These are phyloP conservation scores for Drepana falcataria DNA, from an alignment of 2,888 invertebrate genomes.

Conservation along the genomic window DNA sequence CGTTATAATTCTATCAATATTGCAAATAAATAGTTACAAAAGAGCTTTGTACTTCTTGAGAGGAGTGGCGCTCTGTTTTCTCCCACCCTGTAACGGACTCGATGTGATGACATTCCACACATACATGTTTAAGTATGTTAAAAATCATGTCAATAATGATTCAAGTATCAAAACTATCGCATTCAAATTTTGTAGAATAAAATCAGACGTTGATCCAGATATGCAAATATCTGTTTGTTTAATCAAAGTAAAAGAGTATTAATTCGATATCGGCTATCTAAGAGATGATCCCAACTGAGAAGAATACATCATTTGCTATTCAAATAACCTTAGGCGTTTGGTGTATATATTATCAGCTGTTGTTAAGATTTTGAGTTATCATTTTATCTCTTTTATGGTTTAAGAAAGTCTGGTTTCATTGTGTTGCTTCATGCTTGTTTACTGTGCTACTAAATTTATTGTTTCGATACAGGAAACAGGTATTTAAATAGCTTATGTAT, in stretches of 20 bases:
- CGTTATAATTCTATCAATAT: too few relatives aligned
- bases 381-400: not conserved
- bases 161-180: constrained; percentile 40
- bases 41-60: too few relatives aligned
- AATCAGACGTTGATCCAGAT: constrained; percentile 52
- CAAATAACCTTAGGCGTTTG: constrained; percentile 57
- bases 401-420: not conserved
- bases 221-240: constrained; percentile 74
- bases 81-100: too few relatives aligned
- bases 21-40: too few relatives aligned
- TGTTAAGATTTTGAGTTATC: constrained; percentile 16
- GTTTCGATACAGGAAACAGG: too few relatives aligned
- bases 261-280: constrained; percentile 61
- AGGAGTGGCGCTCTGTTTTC: too few relatives aligned
- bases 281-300: constrained; percentile 55
- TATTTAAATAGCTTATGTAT: too few relatives aligned
- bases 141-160: too few relatives aligned
- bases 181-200: constrained; percentile 18
- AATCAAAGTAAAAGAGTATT: constrained; percentile 62
- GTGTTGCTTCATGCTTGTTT: not conserved
- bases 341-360: not conserved
- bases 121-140: too few relatives aligned
- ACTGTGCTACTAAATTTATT: too few relatives aligned
- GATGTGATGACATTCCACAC: too few relatives aligned
- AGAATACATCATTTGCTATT: constrained; percentile 71